Conservation (phyloP, 2,888 invertebrate species). For the Thumatha senex region DNA sequence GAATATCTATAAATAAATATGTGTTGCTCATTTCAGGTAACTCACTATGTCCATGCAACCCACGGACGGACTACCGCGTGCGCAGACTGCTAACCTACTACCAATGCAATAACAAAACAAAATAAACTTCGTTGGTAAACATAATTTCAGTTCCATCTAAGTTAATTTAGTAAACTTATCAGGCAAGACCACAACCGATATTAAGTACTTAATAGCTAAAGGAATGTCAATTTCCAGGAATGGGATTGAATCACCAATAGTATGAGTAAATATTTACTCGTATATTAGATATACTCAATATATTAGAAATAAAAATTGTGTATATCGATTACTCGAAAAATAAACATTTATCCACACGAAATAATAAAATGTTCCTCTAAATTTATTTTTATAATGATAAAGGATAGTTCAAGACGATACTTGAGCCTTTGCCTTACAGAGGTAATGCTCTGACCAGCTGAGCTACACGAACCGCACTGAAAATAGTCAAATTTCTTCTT, state of each 20-base stretch:
- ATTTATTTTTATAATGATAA: no score
- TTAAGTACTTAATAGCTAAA: slow-evolving; percentile 82
- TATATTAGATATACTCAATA: no score
- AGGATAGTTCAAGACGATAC: not conserved
- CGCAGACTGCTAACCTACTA: slow-evolving; percentile 53
- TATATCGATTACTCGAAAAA: no score
- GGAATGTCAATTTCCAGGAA: slow-evolving; percentile 75
- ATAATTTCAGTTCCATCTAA: slow-evolving; percentile 78
- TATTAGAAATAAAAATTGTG: no score
- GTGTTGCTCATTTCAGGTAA: slow-evolving; percentile 78
- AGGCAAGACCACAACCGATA: slow-evolving; percentile 85
- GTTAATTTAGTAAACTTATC: slow-evolving; percentile 81
- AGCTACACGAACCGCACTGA: no score
- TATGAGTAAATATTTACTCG: slow-evolving; percentile 40
- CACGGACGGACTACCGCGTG: slow-evolving; percentile 60
- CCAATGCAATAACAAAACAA: slow-evolving; percentile 72
- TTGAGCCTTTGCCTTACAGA: no score
- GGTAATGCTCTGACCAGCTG: no score
- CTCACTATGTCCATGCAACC: slow-evolving; percentile 68
- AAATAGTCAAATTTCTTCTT: no score
- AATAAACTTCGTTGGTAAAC: slow-evolving; percentile 80
- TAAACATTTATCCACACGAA: no score
- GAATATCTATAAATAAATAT: slow-evolving; percentile 77
- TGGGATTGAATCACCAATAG: slow-evolving; percentile 61
- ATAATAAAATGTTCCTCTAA: no score